Evolutionary conservation across 2,888 invertebrate species (phyloP), one percentile per base, ranked within the genome.

Genomic region (Agriopis aurantiaria): DNA sequence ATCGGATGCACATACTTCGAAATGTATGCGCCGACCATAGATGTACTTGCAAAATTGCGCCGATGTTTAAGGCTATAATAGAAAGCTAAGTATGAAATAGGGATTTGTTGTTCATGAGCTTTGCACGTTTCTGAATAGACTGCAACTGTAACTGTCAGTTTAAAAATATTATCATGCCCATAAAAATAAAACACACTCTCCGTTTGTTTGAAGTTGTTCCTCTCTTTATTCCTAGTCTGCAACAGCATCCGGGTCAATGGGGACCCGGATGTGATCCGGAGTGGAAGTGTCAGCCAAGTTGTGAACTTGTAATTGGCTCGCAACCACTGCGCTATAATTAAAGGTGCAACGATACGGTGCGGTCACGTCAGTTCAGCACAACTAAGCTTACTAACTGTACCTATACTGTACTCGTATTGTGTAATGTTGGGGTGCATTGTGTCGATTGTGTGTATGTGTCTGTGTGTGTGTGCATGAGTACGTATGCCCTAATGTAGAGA

Each of bases 161-260:
- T 33, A 33, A 33, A 3, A 3, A 33, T 33, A 33, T 33, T 5
- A 33, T 33, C 33, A 33, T 33, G 33, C 3, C 5, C 33, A 33
- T 33, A 33, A 33, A 33, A 33, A 33, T 33, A 33, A 33, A 33
- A 33, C 33, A 33, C 5, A 1, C 33, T 10, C 51, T 3, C 11
- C 11, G 53, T 40, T 12, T 55, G n/a, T 52, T n/a, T 49, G 12
- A 40, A 33, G 41, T 52, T 61, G 8, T 4, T 6, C 17, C 12
- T 61, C 61, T 51, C 1, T 52, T 41, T 7, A 9, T 49, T 1
- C n/a, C 0, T 55, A 53, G 8, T 62, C 53, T 41, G 52, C 23
- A 7, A 3, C 45, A 53, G 12, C 12, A 74, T 71, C 69, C 69
- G 56, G 75, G 75, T 74, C 74, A 75, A 74, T 69, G 52, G 74